Conservation (phyloP, 92 coral and sea anemone species). For the Phenganax marumi region DNA sequence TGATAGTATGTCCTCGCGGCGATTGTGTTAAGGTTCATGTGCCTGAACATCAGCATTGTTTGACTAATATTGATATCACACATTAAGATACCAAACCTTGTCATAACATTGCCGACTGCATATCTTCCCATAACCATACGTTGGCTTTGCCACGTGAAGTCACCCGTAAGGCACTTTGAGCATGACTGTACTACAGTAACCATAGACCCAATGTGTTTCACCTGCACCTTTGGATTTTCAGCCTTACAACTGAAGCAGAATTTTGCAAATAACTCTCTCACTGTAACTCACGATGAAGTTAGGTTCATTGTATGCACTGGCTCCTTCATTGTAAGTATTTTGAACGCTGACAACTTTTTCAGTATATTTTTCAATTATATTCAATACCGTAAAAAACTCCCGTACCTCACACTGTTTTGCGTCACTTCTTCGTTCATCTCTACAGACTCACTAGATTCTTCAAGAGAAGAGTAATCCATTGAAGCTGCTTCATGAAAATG, state of each 20-base stretch:
- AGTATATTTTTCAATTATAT: background rate
- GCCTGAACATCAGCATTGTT: slow-evolving; percentile 20
- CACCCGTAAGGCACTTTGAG: background rate
- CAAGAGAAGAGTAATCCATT: slow-evolving; percentile 6
- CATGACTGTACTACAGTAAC: background rate
- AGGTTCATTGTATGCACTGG: no score
- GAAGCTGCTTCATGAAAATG: background rate
- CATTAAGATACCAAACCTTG: slow-evolving; percentile 24
- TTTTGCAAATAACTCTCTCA: slow-evolving; percentile 1
- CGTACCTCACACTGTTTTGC: background rate
- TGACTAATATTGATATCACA: slow-evolving; percentile 27
- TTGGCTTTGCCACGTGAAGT: background rate
- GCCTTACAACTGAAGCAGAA: slow-evolving; percentile 8
- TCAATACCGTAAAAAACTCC: background rate
- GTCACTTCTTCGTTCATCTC: background rate
- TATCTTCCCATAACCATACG: background rate
- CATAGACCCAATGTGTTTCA: slow-evolving; percentile 2
- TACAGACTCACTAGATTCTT: background rate
- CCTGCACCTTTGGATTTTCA: slow-evolving; percentile 18
- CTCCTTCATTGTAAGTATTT: background rate
- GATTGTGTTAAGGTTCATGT: background rate
- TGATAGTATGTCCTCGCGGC: background rate
- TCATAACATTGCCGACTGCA: slow-evolving; percentile 19
- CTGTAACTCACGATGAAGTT: background rate
- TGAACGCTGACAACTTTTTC: background rate